Evolutionary conservation across 1,140 invertebrate species (phyloP).

Genomic region (Orius insidiosus): DNA sequence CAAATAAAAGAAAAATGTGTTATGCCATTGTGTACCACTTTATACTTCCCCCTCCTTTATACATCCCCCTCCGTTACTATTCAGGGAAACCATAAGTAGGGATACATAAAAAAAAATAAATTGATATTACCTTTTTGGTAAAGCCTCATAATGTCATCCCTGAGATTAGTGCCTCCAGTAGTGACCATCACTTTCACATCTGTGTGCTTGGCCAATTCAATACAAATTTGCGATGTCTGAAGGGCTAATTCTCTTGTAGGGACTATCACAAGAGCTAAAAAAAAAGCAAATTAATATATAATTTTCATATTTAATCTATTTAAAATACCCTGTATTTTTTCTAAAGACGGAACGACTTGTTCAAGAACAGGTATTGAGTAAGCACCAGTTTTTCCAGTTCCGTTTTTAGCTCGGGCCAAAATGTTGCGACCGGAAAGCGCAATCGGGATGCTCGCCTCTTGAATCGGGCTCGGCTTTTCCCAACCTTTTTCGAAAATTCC

Average conservation of each 20-base stretch:
- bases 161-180: constrained; percentile 92
- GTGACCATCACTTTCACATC: constrained; percentile 96
- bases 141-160: constrained; percentile 99
- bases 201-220: constrained; percentile 93
- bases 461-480: constrained; percentile 99
- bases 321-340: constrained; percentile 65
- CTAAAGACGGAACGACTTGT: constrained; percentile 75
- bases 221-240: constrained; percentile 99
- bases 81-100: too few relatives aligned
- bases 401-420: constrained; percentile 96
- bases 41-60: too few relatives aligned
- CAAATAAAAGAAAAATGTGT: too few relatives aligned
- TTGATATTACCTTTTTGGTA: constrained; percentile 88
- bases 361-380: constrained; percentile 98
- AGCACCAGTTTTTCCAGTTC: constrained; percentile 98
- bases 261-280: constrained; percentile 85
- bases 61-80: too few relatives aligned
- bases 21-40: too few relatives aligned
- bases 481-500: constrained; percentile 99
- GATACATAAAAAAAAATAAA: too few relatives aligned
- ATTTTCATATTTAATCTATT: background rate
- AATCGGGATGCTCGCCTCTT: constrained; percentile 97
- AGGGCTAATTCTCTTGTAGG: constrained; percentile 97
- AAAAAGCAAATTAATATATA: constrained; percentile 9
- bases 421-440: constrained; percentile 95